Conservation (phyloP, 2,113 vertebrate species). For the Ophiodon elongatus region DNA sequence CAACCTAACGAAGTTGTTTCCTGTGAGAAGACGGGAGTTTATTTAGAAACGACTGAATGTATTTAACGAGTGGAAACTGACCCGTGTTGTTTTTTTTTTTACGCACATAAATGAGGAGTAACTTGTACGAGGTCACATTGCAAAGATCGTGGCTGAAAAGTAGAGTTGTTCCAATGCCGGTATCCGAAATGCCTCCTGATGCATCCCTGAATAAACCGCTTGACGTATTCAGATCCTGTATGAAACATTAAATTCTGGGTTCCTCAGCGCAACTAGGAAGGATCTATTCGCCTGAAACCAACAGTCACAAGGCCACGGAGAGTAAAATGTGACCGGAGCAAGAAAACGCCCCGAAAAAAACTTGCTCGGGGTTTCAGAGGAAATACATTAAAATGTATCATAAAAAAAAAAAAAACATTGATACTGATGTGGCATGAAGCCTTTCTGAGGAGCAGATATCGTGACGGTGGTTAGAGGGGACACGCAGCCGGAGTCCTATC, state of each 20-base stretch:
- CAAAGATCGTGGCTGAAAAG: too few species aligned
- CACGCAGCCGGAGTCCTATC: conserved; percentile 27
- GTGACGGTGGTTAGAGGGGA: conserved; percentile 35
- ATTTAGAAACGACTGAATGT: background rate
- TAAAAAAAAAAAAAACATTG: background rate
- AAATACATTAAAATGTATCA: background rate
- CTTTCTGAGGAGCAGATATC: conserved; percentile 30
- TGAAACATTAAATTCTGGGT: too few species aligned
- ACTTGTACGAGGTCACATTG: background rate
- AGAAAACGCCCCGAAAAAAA: background rate
- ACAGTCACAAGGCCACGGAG: background rate
- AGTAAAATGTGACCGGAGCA: background rate
- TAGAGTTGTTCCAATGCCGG: background rate
- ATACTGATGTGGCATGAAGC: background rate
- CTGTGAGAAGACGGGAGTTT: background rate
- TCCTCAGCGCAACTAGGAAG: too few species aligned
- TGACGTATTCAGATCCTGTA: too few species aligned
- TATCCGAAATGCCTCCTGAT: background rate
- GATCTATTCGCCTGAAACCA: too few species aligned
- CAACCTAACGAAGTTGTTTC: background rate
- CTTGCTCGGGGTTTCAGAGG: too few species aligned
- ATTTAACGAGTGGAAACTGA: background rate
- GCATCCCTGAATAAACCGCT: too few species aligned
- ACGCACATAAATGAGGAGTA: background rate
- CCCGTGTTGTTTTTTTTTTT: background rate